Percentiles rank a stretch among this genome's conserved stretches.
phyloP scores from a whole-genome alignment of 2,888 invertebrate species.

The Microctonus hyperodae region DNA sequence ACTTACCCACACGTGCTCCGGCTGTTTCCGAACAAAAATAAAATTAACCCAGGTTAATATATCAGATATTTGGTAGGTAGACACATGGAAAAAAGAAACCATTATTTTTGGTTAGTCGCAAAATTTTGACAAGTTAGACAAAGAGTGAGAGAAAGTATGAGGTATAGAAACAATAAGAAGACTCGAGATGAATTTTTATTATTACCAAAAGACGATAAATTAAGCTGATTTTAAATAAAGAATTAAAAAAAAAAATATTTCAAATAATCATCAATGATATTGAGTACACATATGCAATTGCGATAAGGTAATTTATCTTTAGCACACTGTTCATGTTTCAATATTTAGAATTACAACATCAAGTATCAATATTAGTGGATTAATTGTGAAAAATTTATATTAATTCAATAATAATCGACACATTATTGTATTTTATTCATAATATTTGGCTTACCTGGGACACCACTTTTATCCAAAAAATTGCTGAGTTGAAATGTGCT shows the following conservation, averaged over 20 bases:
- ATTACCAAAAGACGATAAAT: neutral
- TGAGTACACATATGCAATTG: neutral
- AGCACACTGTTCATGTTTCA: neutral
- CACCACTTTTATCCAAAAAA: slow-evolving; percentile 97
- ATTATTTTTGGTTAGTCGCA: slow-evolving; percentile 4
- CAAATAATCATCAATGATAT: neutral
- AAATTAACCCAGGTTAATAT: slow-evolving; percentile 54
- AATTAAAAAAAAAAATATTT: neutral
- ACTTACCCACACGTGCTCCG: slow-evolving; percentile 65
- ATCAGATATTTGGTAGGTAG: slow-evolving; percentile 37
- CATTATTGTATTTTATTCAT: neutral
- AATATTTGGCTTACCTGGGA: slow-evolving; percentile 78
- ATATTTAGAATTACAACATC: neutral
- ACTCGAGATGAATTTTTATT: neutral
- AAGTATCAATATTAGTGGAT: neutral
- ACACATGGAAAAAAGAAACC: slow-evolving; percentile 35
- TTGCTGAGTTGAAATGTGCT: slow-evolving; percentile 98
- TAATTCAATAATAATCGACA: neutral
- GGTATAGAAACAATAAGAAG: neutral
- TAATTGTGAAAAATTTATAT: neutral
- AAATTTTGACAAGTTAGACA: neutral
- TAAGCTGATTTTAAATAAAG: neutral
- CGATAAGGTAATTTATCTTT: neutral
- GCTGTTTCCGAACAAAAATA: slow-evolving; percentile 55
- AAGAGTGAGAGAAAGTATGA: neutral